These are phyloP conservation scores for Drosophila yooni DNA, from an alignment of 2,888 invertebrate species.

Conservation along the genomic window DNA sequence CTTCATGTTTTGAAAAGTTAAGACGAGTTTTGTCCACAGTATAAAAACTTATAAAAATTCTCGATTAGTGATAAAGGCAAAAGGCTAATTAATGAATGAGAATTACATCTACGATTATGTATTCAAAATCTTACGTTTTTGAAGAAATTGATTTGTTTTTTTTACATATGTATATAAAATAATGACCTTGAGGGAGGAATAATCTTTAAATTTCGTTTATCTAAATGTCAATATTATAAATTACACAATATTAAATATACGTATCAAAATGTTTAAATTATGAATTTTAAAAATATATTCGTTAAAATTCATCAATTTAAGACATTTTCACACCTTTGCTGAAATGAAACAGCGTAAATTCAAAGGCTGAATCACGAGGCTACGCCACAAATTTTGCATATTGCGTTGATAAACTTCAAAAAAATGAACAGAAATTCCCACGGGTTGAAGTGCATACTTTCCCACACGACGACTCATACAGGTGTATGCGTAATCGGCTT, in stretches of 20 bases:
- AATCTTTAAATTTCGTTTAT: background rate
- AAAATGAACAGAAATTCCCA: constrained; percentile 21
- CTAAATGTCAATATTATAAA: background rate
- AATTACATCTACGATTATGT: background rate
- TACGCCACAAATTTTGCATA: background rate
- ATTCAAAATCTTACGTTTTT: background rate
- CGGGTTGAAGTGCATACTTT: constrained; percentile 10
- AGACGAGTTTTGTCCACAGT: background rate
- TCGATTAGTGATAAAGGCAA: background rate
- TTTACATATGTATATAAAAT: too few relatives aligned
- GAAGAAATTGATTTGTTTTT: background rate
- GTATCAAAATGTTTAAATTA: background rate
- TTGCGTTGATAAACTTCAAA: background rate
- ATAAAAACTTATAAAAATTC: background rate
- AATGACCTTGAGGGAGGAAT: background rate
- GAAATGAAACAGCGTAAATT: background rate
- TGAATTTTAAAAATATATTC: background rate
- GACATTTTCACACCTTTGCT: background rate
- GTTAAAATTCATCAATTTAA: background rate
- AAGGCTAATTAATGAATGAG: background rate
- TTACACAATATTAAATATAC: background rate
- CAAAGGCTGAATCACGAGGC: constrained; percentile 3
- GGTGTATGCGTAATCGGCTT: constrained; percentile 23
- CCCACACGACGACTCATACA: constrained; percentile 22
- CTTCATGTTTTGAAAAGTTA: background rate